Evolutionary conservation across 2,888 invertebrate genomes (phyloP).

Genomic region (Drosophila demipolita): DNA sequence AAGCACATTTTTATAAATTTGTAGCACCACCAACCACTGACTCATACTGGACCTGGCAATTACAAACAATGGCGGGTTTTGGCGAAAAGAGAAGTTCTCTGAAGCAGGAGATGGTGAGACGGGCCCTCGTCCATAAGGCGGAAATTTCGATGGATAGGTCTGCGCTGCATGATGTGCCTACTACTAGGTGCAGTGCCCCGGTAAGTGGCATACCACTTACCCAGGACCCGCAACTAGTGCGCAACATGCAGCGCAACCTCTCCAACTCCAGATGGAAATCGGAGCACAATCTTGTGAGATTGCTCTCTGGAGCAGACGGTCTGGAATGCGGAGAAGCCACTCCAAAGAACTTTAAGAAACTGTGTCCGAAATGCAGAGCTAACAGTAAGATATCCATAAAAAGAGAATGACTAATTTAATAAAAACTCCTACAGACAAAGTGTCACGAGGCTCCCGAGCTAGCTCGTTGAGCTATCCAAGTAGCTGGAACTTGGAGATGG

Average conservation of each 20-base stretch:
- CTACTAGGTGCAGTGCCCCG: neutral
- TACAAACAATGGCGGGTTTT: slow-evolving; percentile 28
- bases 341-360: neutral
- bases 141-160: neutral
- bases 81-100: slow-evolving; percentile 29
- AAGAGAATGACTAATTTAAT: too few relatives aligned
- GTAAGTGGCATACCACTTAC: slow-evolving; percentile 4
- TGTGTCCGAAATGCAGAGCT: slow-evolving; percentile 9
- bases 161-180: slow-evolving; percentile 15
- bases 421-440: slow-evolving; percentile 13
- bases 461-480: slow-evolving; percentile 62
- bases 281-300: neutral
- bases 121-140: slow-evolving; percentile 27
- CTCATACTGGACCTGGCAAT: slow-evolving; percentile 23
- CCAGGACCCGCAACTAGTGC: slow-evolving; percentile 11
- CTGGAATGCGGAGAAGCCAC: too few relatives aligned
- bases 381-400: slow-evolving; percentile 24
- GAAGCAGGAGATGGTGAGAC: slow-evolving; percentile 43
- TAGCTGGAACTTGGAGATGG: slow-evolving; percentile 41
- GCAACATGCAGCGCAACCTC: slow-evolving; percentile 21
- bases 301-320: slow-evolving; percentile 2
- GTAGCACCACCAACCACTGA: slow-evolving; percentile 8
- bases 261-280: neutral
- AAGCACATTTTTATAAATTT: slow-evolving; percentile 13
- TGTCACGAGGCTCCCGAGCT: slow-evolving; percentile 29